Percentiles rank a stretch among this genome's conserved stretches.
Conservation (phyloP, 2,113 vertebrate genomes). For the Chlamydotis undulata region DNA sequence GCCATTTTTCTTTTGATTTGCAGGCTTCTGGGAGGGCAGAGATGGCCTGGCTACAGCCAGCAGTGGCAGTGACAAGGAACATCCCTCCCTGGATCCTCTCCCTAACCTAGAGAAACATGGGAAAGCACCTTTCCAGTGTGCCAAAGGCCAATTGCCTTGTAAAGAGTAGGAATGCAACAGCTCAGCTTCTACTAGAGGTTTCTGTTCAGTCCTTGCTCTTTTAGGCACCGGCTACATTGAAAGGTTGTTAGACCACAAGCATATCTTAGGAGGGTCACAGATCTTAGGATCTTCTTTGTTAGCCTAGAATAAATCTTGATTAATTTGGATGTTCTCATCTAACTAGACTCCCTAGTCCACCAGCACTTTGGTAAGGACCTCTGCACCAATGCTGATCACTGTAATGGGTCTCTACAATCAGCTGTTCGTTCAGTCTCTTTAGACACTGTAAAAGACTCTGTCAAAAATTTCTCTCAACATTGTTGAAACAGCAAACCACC, state of each 20-base stretch:
- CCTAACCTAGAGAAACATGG: fast-evolving
- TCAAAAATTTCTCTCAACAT: too few relatives aligned
- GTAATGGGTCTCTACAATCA: not conserved
- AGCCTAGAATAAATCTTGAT: not conserved
- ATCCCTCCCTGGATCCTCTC: not conserved
- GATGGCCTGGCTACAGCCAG: not conserved
- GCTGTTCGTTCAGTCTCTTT: not conserved
- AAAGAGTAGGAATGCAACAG: not conserved
- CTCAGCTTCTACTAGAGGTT: not conserved
- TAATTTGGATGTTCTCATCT: not conserved
- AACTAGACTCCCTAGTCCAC: not conserved
- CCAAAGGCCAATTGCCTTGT: not conserved
- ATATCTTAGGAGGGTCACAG: fast-evolving
- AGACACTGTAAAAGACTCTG: not conserved
- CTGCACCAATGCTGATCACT: not conserved
- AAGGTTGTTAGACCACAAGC: not conserved
- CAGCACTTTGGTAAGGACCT: not conserved
- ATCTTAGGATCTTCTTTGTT: not conserved
- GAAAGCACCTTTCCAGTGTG: not conserved
- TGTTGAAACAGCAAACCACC: too few relatives aligned
- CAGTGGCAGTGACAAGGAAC: not conserved
- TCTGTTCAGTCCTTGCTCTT: not conserved
- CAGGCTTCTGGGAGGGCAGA: not conserved
- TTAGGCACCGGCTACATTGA: not conserved
- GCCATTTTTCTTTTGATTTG: not conserved